Evolutionary conservation across 2,888 invertebrate genomes (phyloP), one percentile per base, ranked within the genome.

Genomic region (Ditula angustiorana): DNA sequence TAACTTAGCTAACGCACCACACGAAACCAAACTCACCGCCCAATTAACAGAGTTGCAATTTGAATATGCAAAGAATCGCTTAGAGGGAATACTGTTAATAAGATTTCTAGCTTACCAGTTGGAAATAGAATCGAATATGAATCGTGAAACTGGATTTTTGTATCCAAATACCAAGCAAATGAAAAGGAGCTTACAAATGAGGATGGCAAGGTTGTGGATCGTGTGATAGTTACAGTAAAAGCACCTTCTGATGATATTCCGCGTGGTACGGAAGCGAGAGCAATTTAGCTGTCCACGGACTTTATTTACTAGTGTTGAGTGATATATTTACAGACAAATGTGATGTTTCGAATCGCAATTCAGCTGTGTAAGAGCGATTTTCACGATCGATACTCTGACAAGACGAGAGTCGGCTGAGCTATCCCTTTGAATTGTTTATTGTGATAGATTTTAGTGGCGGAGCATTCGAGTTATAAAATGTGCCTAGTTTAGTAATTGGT

Each of bases 321-420:
- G 87, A 87, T 87, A 85, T 86, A 88, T 85, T 82, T 79, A 79
- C 81, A 78, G 81, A 84, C 81, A 83, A 86, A 85, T 82, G 83
- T 80, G 82, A 83, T 80, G 81, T 76, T 79, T 76, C 73, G 75
- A 81, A 81, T 76, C 74, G 72, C 68, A 71, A 74, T 79, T 77
- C 73, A 75, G 72, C 74, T 74, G 78, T 77, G 75, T 76, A 67
- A 72, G 63, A 70, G 73, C 70, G 69, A 75, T 77, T 76, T 77
- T 76, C 71, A 66, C 69, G 70, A 75, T 72, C 71, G 67, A 61
- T 58, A 66, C 33, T 61, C 53, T 67, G 73, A 73, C 74, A 73
- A 58, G 60, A 59, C 47, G 50, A 28, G 56, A 30, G 21, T n/a
- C 26, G 28, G 67, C 53, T 46, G 57, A 65, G 63, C 61, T 66